Evolutionary conservation across 2,113 vertebrate genomes (phyloP).

Genomic region (Mormyrus lacerda): DNA sequence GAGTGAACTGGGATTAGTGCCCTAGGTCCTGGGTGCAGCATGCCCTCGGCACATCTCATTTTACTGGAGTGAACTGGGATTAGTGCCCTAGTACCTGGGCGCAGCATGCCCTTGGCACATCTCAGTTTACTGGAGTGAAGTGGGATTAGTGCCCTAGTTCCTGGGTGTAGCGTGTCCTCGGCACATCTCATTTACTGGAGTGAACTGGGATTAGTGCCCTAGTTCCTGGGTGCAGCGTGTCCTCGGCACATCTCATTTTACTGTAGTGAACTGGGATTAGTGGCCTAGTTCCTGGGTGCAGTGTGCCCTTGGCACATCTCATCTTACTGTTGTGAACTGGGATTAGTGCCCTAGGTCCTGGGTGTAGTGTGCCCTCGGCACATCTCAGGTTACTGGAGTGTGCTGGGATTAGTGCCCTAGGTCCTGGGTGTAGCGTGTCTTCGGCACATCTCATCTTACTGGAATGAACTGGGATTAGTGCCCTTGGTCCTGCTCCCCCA

Average conservation of each 20-base stretch:
- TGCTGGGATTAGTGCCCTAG: neutral
- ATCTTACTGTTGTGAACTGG: neutral
- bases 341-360: too few species aligned
- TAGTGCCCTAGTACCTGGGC: neutral
- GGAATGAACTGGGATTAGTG: constrained; percentile 21
- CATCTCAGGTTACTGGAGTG: neutral
- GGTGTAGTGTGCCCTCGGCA: neutral
- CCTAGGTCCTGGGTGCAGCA: too few species aligned
- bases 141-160: neutral
- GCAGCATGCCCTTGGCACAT: neutral
- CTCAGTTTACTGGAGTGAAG: neutral
- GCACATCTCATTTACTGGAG: neutral
- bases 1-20: too few species aligned
- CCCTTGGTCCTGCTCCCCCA: neutral
- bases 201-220: neutral
- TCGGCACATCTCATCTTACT: neutral
- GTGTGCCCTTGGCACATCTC: neutral
- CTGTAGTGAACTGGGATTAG: neutral
- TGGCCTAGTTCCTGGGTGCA: neutral
- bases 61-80: neutral
- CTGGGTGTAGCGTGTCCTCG: neutral
- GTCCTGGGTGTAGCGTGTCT: too few species aligned
- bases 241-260: neutral
- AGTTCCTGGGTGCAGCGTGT: too few species aligned
- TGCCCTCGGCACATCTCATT: neutral